A percentile compares a stretch with the other conserved stretches of the same genome.
Conservation (phyloP, 2,113 vertebrate species). For the Mus spicilegus region DNA sequence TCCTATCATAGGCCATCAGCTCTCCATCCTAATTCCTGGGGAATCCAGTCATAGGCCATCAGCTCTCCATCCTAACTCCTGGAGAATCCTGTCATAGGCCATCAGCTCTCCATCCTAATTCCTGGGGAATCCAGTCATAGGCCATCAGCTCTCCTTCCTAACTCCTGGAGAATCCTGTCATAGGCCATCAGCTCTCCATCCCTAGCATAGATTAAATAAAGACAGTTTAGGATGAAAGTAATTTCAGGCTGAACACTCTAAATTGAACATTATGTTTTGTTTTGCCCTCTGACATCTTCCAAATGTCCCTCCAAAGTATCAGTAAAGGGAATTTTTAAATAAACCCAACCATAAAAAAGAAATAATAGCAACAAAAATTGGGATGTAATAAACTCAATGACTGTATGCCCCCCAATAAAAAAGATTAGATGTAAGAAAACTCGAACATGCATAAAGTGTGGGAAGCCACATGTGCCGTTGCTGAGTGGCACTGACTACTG, state of each 20-base stretch:
- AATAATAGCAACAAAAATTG: neutral
- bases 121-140: neutral
- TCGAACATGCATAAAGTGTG: neutral
- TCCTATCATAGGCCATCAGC: neutral
- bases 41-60: neutral
- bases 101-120: neutral
- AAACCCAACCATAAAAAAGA: neutral
- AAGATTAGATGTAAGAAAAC: neutral
- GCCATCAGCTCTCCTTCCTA: neutral
- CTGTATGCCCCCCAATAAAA: too few species aligned
- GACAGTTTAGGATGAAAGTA: neutral
- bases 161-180: neutral
- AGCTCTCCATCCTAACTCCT: neutral
- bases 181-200: neutral
- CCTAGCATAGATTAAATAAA: neutral
- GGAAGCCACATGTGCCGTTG: too few species aligned
- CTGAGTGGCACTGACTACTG: too few species aligned
- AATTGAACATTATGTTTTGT: neutral
- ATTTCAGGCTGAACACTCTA: conserved; percentile 31
- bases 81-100: neutral
- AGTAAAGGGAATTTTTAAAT: conserved; percentile 7
- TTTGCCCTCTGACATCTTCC: neutral
- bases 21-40: neutral
- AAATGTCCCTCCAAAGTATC: neutral
- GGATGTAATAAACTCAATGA: neutral